Evolutionary conservation across 2,113 vertebrate genomes (phyloP), one percentile per base, ranked within the genome.

Genomic region (Oxyura jamaicensis): DNA sequence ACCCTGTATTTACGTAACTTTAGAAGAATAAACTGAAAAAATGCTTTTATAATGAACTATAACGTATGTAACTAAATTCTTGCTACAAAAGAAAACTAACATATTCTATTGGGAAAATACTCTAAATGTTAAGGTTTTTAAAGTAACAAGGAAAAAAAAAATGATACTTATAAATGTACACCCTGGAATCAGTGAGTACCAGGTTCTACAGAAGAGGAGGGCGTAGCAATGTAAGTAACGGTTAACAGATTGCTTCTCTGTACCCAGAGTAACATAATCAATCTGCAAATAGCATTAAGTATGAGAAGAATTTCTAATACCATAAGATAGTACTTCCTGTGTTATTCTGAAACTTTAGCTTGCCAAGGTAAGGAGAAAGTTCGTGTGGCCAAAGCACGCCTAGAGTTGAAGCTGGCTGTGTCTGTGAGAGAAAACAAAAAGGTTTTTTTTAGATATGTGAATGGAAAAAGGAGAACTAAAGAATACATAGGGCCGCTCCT

Each of bases 221-320:
- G 4, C 8, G 77, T 31, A 26, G 39, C 0, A 0, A 44, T 15
- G 65, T 5, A 85, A 74, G 28, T 39, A 77, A 48, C 25, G 52
- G 35, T 36, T 55, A 60, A 44, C 31, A 63, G 68, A 56, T 26
- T 73, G 44, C 7, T 65, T 25, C 59, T 66, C 62, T 72, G 10
- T 53, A 83, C 22, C 35, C 68, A 18, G 11, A 9, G 20, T 18
- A 80, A 88, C 21, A 8, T 4, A 48, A 63, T 90, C 85, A 62
- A 26, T 23, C 20, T 62, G 66, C 17, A 81, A 89, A 81, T 13
- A 16, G 13, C 10, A 44, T 41, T 66, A 29, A 53, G 58, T 7
- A 74, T 1, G 6, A 66, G 36, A 66, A 42, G 39, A 39, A 58
- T 53, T 58, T 53, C 65, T 58, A 81, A 42, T 29, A 29, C 3